These are phyloP conservation scores for Pseudoatta argentina DNA, from an alignment of 1,140 invertebrate genomes.

Conservation along the genomic window DNA sequence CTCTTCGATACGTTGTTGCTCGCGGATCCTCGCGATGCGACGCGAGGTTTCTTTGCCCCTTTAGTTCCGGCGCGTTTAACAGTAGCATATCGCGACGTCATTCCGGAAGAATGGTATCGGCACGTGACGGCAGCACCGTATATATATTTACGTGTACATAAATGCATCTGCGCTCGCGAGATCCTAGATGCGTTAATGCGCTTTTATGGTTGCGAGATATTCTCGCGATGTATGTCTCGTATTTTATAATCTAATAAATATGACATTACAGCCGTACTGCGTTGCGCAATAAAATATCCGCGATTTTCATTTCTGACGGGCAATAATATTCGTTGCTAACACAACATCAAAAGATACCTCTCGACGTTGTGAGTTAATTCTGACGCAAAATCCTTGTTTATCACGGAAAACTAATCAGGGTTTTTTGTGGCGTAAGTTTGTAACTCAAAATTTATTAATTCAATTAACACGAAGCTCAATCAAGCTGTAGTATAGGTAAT, in stretches of 20 bases:
- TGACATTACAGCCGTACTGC: not conserved
- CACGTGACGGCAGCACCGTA: slow-evolving; percentile 36
- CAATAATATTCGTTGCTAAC: not conserved
- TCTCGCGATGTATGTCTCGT: slow-evolving; percentile 7
- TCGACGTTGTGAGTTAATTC: not conserved
- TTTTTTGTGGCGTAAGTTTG: not conserved
- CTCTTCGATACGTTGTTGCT: slow-evolving; percentile 42
- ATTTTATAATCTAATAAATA: slow-evolving; percentile 54
- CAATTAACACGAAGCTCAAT: not conserved
- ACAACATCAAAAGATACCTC: not conserved
- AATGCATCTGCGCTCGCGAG: not conserved
- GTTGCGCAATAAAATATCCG: slow-evolving; percentile 21
- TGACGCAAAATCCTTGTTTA: not conserved
- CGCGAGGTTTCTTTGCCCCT: slow-evolving; percentile 60
- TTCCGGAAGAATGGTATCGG: slow-evolving; percentile 48
- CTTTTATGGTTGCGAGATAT: slow-evolving; percentile 39
- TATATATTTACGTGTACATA: not conserved
- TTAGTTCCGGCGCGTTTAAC: slow-evolving; percentile 65
- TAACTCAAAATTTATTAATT: not conserved
- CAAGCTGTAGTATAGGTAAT: not conserved
- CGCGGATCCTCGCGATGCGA: slow-evolving; percentile 27
- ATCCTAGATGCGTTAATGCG: not conserved
- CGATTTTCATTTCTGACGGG: not conserved
- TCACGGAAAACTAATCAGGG: not conserved
- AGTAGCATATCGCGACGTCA: slow-evolving; percentile 56